Conservation (phyloP, 1,140 invertebrate species). For the Cydia splendana region DNA sequence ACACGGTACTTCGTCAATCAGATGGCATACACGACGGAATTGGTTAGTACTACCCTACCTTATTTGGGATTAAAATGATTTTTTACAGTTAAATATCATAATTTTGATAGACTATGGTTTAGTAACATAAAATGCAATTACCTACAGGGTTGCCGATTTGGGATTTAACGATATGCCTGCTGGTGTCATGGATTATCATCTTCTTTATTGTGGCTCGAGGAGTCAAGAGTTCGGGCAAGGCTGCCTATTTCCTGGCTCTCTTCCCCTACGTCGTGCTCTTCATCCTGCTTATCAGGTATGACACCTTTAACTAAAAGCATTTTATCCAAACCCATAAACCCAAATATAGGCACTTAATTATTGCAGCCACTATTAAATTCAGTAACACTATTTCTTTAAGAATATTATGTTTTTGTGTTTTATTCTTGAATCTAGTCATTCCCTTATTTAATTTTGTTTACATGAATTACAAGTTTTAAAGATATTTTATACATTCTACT, state of each 20-base stretch:
- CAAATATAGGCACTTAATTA: no score
- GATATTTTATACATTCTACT: neutral
- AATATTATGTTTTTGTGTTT: no score
- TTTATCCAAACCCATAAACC: neutral
- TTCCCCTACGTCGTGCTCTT: constrained; percentile 93
- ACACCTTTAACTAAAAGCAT: neutral
- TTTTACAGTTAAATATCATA: neutral
- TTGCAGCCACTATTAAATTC: no score
- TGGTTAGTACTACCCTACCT: constrained; percentile 71
- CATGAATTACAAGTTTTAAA: no score
- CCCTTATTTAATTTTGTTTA: no score
- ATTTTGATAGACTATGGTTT: neutral
- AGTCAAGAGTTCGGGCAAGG: constrained; percentile 89
- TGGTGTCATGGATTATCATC: constrained; percentile 88
- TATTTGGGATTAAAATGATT: no score
- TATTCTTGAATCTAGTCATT: no score
- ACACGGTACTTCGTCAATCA: constrained; percentile 84
- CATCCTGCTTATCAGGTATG: constrained; percentile 83
- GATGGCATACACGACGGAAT: constrained; percentile 86
- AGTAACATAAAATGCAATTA: constrained; percentile 4
- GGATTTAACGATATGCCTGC: constrained; percentile 88
- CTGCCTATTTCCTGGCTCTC: constrained; percentile 90
- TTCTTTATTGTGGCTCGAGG: constrained; percentile 89
- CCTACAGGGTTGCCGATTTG: constrained; percentile 82
- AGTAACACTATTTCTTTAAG: no score